Evolutionary conservation across 1,140 invertebrate genomes (phyloP).

Genomic region (Drosophila setifemur): DNA sequence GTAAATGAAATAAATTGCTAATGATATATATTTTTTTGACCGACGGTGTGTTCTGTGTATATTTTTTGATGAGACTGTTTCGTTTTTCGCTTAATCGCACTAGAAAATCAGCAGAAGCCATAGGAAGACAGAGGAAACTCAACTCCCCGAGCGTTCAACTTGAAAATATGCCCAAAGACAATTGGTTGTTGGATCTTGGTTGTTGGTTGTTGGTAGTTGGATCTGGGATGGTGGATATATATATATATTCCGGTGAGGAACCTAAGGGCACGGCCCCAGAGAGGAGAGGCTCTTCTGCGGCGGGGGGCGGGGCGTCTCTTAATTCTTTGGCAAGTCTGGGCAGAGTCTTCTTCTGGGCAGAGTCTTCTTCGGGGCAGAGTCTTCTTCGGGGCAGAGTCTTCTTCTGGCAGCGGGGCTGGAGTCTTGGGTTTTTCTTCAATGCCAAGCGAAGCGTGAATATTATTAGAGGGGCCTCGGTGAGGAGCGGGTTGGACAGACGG

Average conservation of each 20-base stretch:
- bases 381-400: neutral
- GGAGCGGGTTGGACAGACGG: constrained; percentile 43
- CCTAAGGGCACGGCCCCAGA: constrained; percentile 64
- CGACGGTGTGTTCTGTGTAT: neutral
- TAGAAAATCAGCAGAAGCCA: constrained; percentile 65
- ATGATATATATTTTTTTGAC: no score
- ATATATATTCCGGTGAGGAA: no score
- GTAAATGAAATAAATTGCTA: no score
- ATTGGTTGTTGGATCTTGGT: constrained; percentile 61
- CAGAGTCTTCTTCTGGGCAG: neutral
- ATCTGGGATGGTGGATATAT: neutral
- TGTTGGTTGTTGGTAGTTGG: constrained; percentile 27
- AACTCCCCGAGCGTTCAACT: constrained; percentile 72
- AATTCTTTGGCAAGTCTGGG: constrained; percentile 8
- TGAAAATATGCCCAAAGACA: constrained; percentile 80
- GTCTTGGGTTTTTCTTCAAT: constrained; percentile 71
- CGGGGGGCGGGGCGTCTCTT: no score
- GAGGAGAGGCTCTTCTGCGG: no score
- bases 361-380: neutral
- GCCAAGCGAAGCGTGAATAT: constrained; percentile 73
- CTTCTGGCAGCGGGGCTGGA: no score
- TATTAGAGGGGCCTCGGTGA: constrained; percentile 53
- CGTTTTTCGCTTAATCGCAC: constrained; percentile 75
- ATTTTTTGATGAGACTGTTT: constrained; percentile 72
- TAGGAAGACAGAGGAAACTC: constrained; percentile 25